Evolutionary conservation across 2,797 vertebrate species (phyloP).

Genomic region (Acipenser transmontanus): DNA sequence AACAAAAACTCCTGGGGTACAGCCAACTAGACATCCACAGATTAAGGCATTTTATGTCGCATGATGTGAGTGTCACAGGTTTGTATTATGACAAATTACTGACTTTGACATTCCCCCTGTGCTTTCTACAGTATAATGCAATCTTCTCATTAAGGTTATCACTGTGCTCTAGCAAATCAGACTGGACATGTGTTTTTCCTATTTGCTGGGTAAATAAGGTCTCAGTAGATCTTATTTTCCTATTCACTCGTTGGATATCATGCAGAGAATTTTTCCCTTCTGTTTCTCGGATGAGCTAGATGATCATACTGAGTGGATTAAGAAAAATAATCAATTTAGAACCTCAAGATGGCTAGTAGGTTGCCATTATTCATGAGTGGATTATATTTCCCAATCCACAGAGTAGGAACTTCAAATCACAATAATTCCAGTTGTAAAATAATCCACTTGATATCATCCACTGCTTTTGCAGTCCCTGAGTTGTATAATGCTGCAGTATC

Average conservation of each 20-base stretch:
- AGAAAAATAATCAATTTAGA: background rate
- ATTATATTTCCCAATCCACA: background rate
- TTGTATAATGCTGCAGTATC: background rate
- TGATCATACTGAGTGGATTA: background rate
- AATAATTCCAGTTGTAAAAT: no score
- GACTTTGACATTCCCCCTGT: constrained; percentile 26
- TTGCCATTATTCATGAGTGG: constrained; percentile 9
- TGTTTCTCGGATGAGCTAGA: background rate
- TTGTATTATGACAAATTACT: constrained; percentile 27
- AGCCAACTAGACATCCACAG: constrained; percentile 14
- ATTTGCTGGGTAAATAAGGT: constrained; percentile 9
- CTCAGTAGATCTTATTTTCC: constrained; percentile 9
- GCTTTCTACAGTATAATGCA: constrained; percentile 15
- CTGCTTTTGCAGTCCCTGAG: background rate
- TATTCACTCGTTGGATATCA: background rate
- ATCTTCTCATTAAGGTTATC: constrained; percentile 26
- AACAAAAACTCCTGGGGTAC: constrained; percentile 6
- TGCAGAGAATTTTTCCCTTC: background rate
- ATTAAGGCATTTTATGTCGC: constrained; percentile 16
- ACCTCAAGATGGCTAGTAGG: background rate
- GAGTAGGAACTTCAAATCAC: no score
- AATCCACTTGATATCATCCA: background rate
- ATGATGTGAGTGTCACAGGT: constrained; percentile 16
- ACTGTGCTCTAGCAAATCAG: constrained; percentile 20
- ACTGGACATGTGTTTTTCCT: constrained; percentile 19